Evolutionary conservation across 2,797 vertebrate genomes (phyloP).

Genomic region (Gila robusta): DNA sequence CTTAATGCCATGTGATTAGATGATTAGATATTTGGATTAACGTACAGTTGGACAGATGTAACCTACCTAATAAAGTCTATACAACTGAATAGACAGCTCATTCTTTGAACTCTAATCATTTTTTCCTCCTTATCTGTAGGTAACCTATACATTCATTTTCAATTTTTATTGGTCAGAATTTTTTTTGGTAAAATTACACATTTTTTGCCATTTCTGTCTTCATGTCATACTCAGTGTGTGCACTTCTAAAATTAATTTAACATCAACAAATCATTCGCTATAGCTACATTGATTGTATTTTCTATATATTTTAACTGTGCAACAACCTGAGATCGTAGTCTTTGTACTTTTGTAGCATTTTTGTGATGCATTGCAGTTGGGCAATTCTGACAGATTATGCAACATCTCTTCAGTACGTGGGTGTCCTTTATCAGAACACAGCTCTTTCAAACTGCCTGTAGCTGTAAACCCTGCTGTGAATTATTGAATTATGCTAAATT

Average conservation of each 20-base stretch:
- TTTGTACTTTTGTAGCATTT: neutral
- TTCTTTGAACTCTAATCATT: neutral
- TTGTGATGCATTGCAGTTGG: neutral
- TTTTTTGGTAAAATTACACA: neutral
- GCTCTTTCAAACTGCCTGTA: conserved; percentile 8
- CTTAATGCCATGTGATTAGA: neutral
- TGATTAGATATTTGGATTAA: neutral
- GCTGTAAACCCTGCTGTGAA: conserved; percentile 12
- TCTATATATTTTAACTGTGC: neutral
- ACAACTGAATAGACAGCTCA: neutral
- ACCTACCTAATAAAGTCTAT: neutral
- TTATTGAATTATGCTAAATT: conserved; percentile 30
- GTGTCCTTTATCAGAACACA: conserved; percentile 26
- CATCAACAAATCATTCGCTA: neutral
- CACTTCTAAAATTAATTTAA: neutral
- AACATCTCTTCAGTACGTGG: conserved; percentile 11
- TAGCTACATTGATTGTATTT: neutral
- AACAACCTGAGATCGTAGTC: neutral
- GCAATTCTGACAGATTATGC: conserved; percentile 8
- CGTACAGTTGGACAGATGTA: neutral
- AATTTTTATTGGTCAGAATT: neutral
- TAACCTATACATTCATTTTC: neutral
- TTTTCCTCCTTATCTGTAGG: neutral
- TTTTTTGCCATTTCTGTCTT: neutral
- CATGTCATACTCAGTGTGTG: neutral